phyloP scores from a whole-genome alignment of 2,888 invertebrate species.

The Acanthosepion lycidas region DNA sequence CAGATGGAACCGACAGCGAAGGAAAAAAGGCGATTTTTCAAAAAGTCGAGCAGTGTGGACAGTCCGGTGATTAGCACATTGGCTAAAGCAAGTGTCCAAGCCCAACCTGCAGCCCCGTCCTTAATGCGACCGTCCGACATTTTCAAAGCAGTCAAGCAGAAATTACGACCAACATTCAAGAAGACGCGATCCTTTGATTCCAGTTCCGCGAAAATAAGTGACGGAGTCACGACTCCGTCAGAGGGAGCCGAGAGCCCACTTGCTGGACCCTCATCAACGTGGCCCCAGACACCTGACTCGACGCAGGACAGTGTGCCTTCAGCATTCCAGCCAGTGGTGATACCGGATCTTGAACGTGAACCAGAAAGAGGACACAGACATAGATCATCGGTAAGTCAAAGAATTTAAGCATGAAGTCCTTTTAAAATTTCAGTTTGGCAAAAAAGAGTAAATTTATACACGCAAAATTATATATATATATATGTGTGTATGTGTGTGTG shows the following conservation, averaged over 20 bases:
- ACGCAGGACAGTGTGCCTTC: not conserved
- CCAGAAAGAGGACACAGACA: not conserved
- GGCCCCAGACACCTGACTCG: not conserved
- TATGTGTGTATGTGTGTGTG: no score
- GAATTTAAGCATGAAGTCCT: no score
- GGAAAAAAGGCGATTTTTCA: conserved; percentile 58
- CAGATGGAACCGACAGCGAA: conserved; percentile 53
- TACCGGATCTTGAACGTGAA: not conserved
- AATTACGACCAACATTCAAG: conserved; percentile 60
- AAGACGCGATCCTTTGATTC: conserved; percentile 48
- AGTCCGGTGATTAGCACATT: conserved; percentile 57
- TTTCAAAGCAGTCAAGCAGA: conserved; percentile 64
- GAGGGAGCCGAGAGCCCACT: not conserved
- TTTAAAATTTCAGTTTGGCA: no score
- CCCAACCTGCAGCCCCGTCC: conserved; percentile 59
- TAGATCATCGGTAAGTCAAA: not conserved
- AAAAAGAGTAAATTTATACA: no score
- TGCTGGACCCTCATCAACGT: not conserved
- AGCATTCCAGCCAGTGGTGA: not conserved
- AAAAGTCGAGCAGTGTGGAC: conserved; percentile 62
- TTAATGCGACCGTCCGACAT: conserved; percentile 57
- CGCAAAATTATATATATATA: no score
- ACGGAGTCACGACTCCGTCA: not conserved
- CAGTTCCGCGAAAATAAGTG: not conserved
- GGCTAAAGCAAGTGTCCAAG: conserved; percentile 57